Base-by-base conservation (phyloP, 2,797 vertebrate species). In the Odontamblyopus lacepedii region DNA sequence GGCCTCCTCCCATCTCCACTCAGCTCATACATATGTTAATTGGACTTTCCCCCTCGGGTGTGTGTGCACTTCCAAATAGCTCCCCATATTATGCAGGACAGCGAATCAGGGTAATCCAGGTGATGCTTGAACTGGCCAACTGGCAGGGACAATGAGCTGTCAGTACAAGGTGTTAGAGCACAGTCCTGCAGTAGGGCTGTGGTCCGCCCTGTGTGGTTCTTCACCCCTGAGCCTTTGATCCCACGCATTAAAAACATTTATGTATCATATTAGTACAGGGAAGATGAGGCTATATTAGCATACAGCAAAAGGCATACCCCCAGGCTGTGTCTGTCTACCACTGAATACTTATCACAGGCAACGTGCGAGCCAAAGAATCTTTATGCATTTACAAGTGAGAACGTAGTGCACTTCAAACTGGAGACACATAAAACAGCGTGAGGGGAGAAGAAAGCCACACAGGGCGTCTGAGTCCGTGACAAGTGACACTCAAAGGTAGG, bases 1-100 rank as follows among this genome's bases (percentile, higher is more conserved):
- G 62, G 72, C 77, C 80, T 83, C 77, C 77, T 78, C 81, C 85
- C 87, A 78, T 90, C 83, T 79, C 81, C 27, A 6, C 84, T 88
- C 70, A 68, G 72, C 91, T 92, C 90, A 92, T 93, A 77, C 87
- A 92, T 92, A 92, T 92, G 90, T 81, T 89, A 90, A 92, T 91
- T 89, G 81, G 71, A 89, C 86, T 89, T 85, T 82, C 78, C 71
- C 85, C 85, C 78, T 80, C 12, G 65, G 80, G 87, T 83, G 78
- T 74, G 62, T 82, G 73, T 85, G 89, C 88, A 79, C 78, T 84
- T 89, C 80, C 69, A 85, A 88, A 89, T 88, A 67, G 81, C 76
- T 81, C 75, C 81, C 75, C 66, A 75, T 85, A 76, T 88, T 87
- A 86, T 90, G 81, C 83, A 83, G 88, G 83, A 70, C 66, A 76